phyloP scores from a whole-genome alignment of 2,888 invertebrate species.

The Eupithecia pulchellata region DNA sequence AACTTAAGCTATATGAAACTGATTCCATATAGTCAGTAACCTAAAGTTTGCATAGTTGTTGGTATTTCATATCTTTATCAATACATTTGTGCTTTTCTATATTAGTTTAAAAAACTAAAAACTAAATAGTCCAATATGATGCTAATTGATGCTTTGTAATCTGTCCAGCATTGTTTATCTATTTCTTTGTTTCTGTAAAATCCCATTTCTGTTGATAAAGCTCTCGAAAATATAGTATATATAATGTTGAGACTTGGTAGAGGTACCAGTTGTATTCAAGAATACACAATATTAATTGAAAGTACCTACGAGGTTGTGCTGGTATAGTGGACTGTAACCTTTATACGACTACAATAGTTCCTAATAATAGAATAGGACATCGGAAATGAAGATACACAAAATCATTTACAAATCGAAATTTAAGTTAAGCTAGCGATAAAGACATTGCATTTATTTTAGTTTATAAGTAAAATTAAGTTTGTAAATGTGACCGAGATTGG shows the following conservation, averaged over 20 bases:
- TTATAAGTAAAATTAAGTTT: slow-evolving; percentile 30
- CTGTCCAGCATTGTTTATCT: no score
- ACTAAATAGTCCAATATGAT: no score
- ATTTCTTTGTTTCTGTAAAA: background rate
- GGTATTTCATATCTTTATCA: background rate
- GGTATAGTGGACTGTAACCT: background rate
- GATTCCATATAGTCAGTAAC: background rate
- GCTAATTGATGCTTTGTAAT: no score
- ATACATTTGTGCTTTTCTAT: background rate
- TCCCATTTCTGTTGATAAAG: background rate
- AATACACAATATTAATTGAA: background rate
- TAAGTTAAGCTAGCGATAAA: slow-evolving; percentile 20
- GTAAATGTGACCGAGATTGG: slow-evolving; percentile 10
- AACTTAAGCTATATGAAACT: background rate
- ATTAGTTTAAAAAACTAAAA: background rate
- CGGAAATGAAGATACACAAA: background rate
- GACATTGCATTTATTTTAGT: slow-evolving; percentile 52
- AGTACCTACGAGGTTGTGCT: background rate
- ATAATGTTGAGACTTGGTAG: background rate
- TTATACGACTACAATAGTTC: slow-evolving; percentile 29
- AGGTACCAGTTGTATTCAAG: background rate
- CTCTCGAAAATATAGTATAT: background rate
- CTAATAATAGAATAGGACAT: slow-evolving; percentile 24
- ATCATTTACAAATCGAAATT: background rate
- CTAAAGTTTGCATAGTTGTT: background rate